Evolutionary conservation across 2,113 vertebrate genomes (phyloP), one percentile per base, ranked within the genome.

Genomic region (Acanthochromis polyacanthus): DNA sequence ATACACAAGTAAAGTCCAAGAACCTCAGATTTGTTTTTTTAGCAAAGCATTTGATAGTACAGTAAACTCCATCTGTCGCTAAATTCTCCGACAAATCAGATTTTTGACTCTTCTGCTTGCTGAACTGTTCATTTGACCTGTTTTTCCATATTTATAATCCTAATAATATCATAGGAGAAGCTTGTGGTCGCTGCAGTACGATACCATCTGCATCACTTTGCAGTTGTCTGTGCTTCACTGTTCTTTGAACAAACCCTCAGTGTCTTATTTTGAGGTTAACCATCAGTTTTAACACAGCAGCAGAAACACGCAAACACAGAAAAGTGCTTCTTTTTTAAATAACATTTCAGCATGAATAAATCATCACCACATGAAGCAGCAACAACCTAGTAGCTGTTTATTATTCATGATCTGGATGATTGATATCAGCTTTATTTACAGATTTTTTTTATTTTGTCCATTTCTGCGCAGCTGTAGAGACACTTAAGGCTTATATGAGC

Each of bases 311-410:
- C 5, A 40, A 4, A 56, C 53, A 73, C 25, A 30, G 8, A 22
- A 16, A 30, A 51, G 12, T 22, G 57, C 58, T 71, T 84, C n/a
- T n/a, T 75, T 57, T 71, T 5, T 5, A 30, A 30, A 48, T 25
- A 64, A 52, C 45, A 48, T 69, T 60, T 78, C 11, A 46, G 25
- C 65, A 84, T 80, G 17, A 86, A 88, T 82, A 84, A 84, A 65
- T 68, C 64, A 82, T 82, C 40, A n/a, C 51, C 6, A 38, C 60
- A 50, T 50, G 38, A 65, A 50, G n/a, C 56, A 52, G 3, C 6
- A 76, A 15, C n/a, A 36, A 67, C 55, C 12, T 2, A 17, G 10
- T 20, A 62, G 38, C 15, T 32, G 14, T 85, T 67, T 23, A 81
- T 61, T 74, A 81, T 86, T 90, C 25, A 82, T 10, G 3, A 6